Percentiles rank a stretch among this genome's conserved stretches.
These are phyloP conservation scores for Amphiduros pacificus DNA, from an alignment of 2,888 invertebrate genomes.

Conservation along the genomic window DNA sequence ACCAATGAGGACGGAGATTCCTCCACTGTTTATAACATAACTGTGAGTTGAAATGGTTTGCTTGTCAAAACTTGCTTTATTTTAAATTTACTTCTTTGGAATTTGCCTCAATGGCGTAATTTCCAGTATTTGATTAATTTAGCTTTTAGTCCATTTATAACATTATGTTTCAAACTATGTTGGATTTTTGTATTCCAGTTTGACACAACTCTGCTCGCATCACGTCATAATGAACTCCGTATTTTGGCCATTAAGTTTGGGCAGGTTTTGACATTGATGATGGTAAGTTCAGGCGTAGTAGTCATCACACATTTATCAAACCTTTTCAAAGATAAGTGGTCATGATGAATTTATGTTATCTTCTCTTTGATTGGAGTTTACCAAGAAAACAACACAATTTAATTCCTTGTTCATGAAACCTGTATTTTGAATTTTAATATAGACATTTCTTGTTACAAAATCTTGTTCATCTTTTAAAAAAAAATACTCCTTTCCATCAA, in stretches of 20 bases:
- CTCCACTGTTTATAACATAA: slow-evolving; percentile 31
- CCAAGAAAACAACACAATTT: too few species aligned
- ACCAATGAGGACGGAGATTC: slow-evolving; percentile 61
- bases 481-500: too few species aligned
- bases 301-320: too few species aligned
- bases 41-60: slow-evolving; percentile 37
- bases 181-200: slow-evolving; percentile 34
- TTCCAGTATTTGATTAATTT: background rate
- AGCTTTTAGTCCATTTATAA: background rate
- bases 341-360: too few species aligned
- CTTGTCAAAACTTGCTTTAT: too few species aligned
- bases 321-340: too few species aligned
- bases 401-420: too few species aligned
- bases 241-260: slow-evolving; percentile 76
- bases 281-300: slow-evolving; percentile 35
- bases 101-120: background rate
- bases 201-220: slow-evolving; percentile 66
- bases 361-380: too few species aligned
- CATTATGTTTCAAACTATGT: background rate
- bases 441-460: too few species aligned
- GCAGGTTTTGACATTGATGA: slow-evolving; percentile 71
- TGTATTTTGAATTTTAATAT: too few species aligned
- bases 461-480: too few species aligned
- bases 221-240: slow-evolving; percentile 71
- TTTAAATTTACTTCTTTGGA: background rate